Percentiles rank a stretch among this genome's conserved stretches.
phyloP scores from a whole-genome alignment of 2,888 invertebrate species.

The Tetheella fluctuosa region DNA sequence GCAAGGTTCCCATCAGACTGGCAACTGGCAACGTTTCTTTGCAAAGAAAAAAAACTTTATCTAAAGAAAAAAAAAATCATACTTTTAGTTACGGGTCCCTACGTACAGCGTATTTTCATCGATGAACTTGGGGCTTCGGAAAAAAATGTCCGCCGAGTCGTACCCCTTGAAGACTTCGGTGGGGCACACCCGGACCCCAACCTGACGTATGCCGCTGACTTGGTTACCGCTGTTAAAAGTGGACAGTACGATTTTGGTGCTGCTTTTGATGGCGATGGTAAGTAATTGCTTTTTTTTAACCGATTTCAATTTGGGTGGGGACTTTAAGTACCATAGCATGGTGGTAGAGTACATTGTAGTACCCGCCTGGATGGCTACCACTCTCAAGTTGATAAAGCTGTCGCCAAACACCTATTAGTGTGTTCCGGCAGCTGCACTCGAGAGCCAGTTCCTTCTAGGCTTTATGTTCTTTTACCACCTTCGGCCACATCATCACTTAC shows the following conservation, averaged over 20 bases:
- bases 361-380: too few species aligned
- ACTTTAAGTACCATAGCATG: neutral
- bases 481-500: too few species aligned
- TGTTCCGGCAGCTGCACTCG: too few species aligned
- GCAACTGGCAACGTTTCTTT: too few species aligned
- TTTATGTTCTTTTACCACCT: too few species aligned
- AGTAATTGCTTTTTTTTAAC: slow-evolving; percentile 22
- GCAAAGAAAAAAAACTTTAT: too few species aligned
- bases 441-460: too few species aligned
- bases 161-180: slow-evolving; percentile 97
- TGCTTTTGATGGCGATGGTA: slow-evolving; percentile 99
- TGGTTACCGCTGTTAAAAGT: slow-evolving; percentile 87
- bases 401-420: too few species aligned
- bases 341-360: too few species aligned
- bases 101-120: slow-evolving; percentile 94
- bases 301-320: neutral
- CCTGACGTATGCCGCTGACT: slow-evolving; percentile 92
- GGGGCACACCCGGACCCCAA: slow-evolving; percentile 99
- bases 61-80: too few species aligned
- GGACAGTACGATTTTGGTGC: slow-evolving; percentile 91
- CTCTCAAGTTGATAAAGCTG: too few species aligned
- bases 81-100: slow-evolving; percentile 99
- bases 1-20: too few species aligned
- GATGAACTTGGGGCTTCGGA: slow-evolving; percentile 92
- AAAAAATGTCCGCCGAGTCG: slow-evolving; percentile 89